A percentile compares a stretch with the other conserved stretches of the same genome.
phyloP scores from a whole-genome alignment of 2,797 vertebrate species.

The Enteromius fasciolatus region DNA sequence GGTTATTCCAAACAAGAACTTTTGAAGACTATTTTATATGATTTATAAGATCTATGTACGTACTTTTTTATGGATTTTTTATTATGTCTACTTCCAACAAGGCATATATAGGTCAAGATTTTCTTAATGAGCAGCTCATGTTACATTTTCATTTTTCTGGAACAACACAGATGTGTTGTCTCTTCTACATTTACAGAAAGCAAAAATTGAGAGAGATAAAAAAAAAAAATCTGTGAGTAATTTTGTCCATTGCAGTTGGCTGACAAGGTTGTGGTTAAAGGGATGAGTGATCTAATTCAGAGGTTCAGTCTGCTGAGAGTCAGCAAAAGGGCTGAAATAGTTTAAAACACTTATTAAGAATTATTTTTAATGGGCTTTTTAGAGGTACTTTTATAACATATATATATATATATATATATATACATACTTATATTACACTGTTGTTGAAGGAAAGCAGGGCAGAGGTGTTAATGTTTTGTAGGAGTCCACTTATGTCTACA shows the following conservation, averaged over 20 bases:
- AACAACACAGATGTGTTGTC: not conserved
- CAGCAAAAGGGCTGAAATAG: not conserved
- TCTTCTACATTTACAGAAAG: no score
- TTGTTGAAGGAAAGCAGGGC: no score
- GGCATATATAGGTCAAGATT: not conserved
- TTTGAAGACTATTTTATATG: not conserved
- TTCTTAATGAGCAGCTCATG: not conserved
- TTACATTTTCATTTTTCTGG: not conserved
- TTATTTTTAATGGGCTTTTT: not conserved
- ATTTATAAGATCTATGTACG: not conserved
- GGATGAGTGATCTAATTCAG: not conserved
- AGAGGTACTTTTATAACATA: not conserved
- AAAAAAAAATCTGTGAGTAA: not conserved
- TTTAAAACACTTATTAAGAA: constrained; percentile 1
- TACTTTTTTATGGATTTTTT: not conserved
- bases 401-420: no score
- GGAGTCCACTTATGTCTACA: not conserved
- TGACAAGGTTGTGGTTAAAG: not conserved
- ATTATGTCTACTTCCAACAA: not conserved
- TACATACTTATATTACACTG: not conserved
- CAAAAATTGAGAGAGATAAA: not conserved
- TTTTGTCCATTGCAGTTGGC: not conserved
- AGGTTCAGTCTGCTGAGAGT: not conserved
- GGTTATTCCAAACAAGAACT: not conserved
- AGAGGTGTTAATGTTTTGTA: not conserved